Base-by-base conservation (phyloP, 2,797 vertebrate genomes). In the Micropoecilia bifurca region DNA sequence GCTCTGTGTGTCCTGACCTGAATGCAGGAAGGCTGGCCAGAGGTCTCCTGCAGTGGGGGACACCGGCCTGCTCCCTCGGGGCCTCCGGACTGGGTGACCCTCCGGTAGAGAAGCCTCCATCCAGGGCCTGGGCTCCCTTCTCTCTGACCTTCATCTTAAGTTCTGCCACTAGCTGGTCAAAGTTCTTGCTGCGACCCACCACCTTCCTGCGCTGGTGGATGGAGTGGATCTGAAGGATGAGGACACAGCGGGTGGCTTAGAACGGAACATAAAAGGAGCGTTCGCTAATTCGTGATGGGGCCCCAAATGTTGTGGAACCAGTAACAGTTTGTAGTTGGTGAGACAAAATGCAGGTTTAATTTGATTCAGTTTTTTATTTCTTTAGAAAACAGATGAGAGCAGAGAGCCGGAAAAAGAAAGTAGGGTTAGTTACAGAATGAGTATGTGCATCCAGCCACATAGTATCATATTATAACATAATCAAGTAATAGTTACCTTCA, bases 171-270 rank as follows among this genome's bases (percentile, higher is more conserved):
- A 99, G 92, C 87, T 97, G 96, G 25, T 98, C 97, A n/a, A 98
- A 98, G 90, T 97, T 97, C 91, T 97, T 98, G 90, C 96, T 97
- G 22, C 98, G 95, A 30, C 98, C 98, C 74, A 90, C 87, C 81
- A 99, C 98, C 88, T 97, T 97, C 48, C 98, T 95, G 57, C 98
- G 96, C 92, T 98, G 97, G 90, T 98, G 97, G 79, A 98, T 97
- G 0, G 98, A 99, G 93, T 99, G 98, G 85, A 98, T 99, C 98
- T 99, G 86, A 53, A 81, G 59, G 53, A 73, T 0, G 13, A 68
- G 28, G 25, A 68, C 9, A 79, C 20, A 75, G 6, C 18, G 20
- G 61, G 18, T 14, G 4, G 16, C 6, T 33, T n/a, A 59, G 55
- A 4, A 59, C n/a, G 22, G 48, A 50, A 50, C 22, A 50, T 47